Conservation (phyloP, 2,113 vertebrate species). For the Potamarius usumacintae region DNA sequence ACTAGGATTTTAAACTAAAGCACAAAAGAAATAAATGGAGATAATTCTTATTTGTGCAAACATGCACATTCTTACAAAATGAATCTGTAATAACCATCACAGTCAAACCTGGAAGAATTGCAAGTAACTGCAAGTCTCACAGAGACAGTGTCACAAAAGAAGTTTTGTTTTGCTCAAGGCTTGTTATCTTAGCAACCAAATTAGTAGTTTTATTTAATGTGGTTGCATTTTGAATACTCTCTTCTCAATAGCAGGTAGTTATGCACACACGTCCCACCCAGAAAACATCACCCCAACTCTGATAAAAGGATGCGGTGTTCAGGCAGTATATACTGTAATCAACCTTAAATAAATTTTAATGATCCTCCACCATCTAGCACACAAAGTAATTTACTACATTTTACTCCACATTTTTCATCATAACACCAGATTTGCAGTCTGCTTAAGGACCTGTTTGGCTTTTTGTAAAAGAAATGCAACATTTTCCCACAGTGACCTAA, state of each 20-base stretch:
- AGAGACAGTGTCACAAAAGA: neutral
- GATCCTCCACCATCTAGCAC: neutral
- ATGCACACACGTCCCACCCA: neutral
- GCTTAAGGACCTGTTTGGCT: neutral
- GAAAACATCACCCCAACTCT: neutral
- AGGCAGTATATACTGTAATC: constrained; percentile 8
- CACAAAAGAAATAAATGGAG: neutral
- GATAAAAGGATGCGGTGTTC: neutral
- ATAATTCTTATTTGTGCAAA: neutral
- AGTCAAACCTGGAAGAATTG: neutral
- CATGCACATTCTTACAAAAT: neutral
- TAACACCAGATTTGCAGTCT: neutral
- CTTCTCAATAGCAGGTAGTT: constrained; percentile 6
- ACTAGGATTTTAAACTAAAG: neutral
- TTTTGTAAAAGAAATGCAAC: neutral
- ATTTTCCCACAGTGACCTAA: neutral
- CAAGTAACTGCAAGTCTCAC: neutral
- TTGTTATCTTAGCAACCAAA: constrained; percentile 26
- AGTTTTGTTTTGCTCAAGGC: neutral
- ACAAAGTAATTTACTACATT: neutral
- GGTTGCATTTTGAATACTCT: neutral
- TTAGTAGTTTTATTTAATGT: constrained; percentile 4
- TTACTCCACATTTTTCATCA: neutral
- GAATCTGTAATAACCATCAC: neutral
- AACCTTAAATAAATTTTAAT: neutral